Percentiles rank a stretch among this genome's conserved stretches.
Conservation (phyloP, 1,140 invertebrate species). For the Micrasema longulum region DNA sequence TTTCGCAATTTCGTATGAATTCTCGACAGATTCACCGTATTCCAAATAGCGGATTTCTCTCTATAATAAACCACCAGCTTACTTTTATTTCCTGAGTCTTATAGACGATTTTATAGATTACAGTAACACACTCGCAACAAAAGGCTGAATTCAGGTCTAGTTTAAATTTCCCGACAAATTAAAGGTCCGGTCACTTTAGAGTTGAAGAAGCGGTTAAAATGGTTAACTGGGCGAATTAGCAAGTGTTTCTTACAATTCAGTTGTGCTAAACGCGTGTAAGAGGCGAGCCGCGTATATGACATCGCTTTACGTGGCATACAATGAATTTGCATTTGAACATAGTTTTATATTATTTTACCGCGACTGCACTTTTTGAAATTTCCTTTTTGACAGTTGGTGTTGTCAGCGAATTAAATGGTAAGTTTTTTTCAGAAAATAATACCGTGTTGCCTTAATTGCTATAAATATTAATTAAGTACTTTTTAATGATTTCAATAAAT, state of each 20-base stretch:
- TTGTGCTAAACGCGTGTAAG: conserved; percentile 13
- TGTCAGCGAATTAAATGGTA: conserved; percentile 21
- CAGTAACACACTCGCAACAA: too few species aligned
- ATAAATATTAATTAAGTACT: background rate
- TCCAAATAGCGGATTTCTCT: too few species aligned
- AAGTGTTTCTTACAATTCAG: conserved; percentile 14
- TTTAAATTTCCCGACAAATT: background rate
- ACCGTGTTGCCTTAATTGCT: conserved; percentile 4
- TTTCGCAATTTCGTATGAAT: too few species aligned
- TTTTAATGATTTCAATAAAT: too few species aligned
- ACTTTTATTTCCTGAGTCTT: too few species aligned
- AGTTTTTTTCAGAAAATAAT: background rate
- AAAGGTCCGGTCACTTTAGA: background rate
- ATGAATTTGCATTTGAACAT: too few species aligned
- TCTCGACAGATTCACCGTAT: too few species aligned
- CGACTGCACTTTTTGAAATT: background rate
- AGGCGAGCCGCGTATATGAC: conserved; percentile 1
- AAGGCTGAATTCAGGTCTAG: too few species aligned
- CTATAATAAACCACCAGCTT: too few species aligned
- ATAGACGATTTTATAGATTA: too few species aligned
- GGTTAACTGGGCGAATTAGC: conserved; percentile 13
- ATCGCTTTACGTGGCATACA: too few species aligned
- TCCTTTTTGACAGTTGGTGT: conserved; percentile 5
- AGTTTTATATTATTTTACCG: too few species aligned
- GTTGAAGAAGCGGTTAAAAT: conserved; percentile 5